phyloP scores from a whole-genome alignment of 2,888 invertebrate species.

The Mermis nigrescens region DNA sequence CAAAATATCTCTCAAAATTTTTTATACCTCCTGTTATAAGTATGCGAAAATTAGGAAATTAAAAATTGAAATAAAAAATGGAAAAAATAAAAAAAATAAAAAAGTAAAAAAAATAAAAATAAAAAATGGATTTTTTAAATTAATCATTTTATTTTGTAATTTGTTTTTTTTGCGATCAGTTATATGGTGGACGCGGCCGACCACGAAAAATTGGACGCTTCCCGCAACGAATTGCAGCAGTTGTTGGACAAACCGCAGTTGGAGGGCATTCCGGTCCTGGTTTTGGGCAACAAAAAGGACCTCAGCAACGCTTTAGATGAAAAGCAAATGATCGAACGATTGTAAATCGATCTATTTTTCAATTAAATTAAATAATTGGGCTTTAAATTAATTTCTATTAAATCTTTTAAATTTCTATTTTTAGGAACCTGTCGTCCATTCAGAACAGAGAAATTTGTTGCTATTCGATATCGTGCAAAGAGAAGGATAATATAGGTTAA shows the following conservation, averaged over 20 bases:
- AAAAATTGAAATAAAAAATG: too few relatives aligned
- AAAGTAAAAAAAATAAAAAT: too few relatives aligned
- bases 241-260: slow-evolving; percentile 86
- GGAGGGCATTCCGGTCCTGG: slow-evolving; percentile 80
- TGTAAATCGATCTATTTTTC: slow-evolving; percentile 46
- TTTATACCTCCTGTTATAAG: too few relatives aligned
- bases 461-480: slow-evolving; percentile 99
- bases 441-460: slow-evolving; percentile 99
- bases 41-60: too few relatives aligned
- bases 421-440: slow-evolving; percentile 92
- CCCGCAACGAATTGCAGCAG: slow-evolving; percentile 89
- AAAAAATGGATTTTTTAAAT: not conserved
- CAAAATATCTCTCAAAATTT: too few relatives aligned
- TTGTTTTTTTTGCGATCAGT: slow-evolving; percentile 36
- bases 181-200: slow-evolving; percentile 99
- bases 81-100: too few relatives aligned
- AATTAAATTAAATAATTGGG: not conserved
- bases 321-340: slow-evolving; percentile 91
- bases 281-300: slow-evolving; percentile 94
- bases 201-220: slow-evolving; percentile 93
- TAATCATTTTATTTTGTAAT: not conserved
- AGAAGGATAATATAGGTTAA: slow-evolving; percentile 93
- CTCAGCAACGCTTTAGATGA: slow-evolving; percentile 90
- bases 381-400: not conserved
- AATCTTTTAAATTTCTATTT: too few relatives aligned